These are phyloP conservation scores for Drosophila stalkeri DNA, from an alignment of 2,888 invertebrate species.

Conservation along the genomic window DNA sequence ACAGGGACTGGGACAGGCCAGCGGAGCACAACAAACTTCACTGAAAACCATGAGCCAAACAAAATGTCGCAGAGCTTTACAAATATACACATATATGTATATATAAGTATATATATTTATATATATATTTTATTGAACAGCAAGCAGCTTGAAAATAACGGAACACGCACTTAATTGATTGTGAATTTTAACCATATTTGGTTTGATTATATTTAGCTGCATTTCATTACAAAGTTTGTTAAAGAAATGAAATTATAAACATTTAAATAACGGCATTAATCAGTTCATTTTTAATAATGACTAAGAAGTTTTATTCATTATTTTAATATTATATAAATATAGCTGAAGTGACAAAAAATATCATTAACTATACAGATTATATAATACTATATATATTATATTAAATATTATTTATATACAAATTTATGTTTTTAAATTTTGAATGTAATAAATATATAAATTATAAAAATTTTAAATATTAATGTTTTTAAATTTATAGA, in stretches of 20 bases:
- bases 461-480: too few relatives aligned
- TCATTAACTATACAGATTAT: too few relatives aligned
- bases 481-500: too few relatives aligned
- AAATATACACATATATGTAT: constrained; percentile 30
- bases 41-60: constrained; percentile 37
- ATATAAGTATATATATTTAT: neutral
- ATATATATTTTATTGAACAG: neutral
- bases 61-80: constrained; percentile 68
- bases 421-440: too few relatives aligned
- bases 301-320: neutral
- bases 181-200: neutral
- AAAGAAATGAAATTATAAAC: neutral
- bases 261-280: neutral
- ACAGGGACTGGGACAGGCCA: constrained; percentile 8
- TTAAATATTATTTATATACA: too few relatives aligned
- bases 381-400: too few relatives aligned
- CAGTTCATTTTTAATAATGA: neutral
- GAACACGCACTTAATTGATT: constrained; percentile 28
- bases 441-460: too few relatives aligned
- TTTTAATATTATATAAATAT: neutral
- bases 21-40: constrained; percentile 16
- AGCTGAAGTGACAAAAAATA: neutral
- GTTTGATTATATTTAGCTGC: neutral
- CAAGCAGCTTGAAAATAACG: constrained; percentile 33
- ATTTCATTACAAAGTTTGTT: neutral